Evolutionary conservation across 2,113 vertebrate genomes (phyloP).

Genomic region (Otis tarda): DNA sequence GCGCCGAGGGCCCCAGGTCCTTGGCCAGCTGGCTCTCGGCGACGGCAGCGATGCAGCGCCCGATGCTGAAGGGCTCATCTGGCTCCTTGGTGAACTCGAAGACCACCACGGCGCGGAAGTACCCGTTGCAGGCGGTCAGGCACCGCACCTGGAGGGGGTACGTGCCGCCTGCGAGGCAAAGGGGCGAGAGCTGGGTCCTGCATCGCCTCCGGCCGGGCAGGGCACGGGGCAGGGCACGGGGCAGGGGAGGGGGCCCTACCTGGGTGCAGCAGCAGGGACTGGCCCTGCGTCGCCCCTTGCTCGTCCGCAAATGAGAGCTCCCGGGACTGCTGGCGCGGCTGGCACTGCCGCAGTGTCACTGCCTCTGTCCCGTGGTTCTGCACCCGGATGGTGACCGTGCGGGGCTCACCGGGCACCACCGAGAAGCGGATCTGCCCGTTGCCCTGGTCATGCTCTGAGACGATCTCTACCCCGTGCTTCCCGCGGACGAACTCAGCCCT

Average conservation of each 20-base stretch:
- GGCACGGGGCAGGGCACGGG: rapidly evolving
- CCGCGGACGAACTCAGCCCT: conserved; percentile 68
- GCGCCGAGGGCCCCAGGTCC: conserved; percentile 76
- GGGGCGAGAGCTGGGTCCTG: neutral
- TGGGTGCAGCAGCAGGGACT: conserved; percentile 71
- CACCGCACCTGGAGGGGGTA: conserved; percentile 79
- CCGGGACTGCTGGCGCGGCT: neutral
- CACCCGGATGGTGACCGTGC: conserved; percentile 68
- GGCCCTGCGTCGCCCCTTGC: conserved; percentile 50
- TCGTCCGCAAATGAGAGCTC: conserved; percentile 68
- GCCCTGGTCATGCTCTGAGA: conserved; percentile 16
- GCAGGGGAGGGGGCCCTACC: conserved; percentile 56
- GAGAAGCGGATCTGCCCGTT: conserved; percentile 76
- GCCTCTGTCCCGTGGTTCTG: conserved; percentile 70
- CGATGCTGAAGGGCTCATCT: conserved; percentile 75
- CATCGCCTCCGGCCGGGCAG: rapidly evolving
- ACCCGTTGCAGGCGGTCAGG: conserved; percentile 71
- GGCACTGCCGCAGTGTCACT: conserved; percentile 78
- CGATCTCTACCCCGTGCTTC: conserved; percentile 80
- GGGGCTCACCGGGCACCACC: conserved; percentile 11
- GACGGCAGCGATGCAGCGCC: conserved; percentile 77
- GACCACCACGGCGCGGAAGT: conserved; percentile 72
- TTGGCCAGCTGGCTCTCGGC: conserved; percentile 73
- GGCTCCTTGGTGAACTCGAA: conserved; percentile 80
- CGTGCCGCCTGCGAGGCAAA: conserved; percentile 64